Evolutionary conservation across 2,113 vertebrate genomes (phyloP), one percentile per base, ranked within the genome.

Genomic region (Leucopsar rothschildi): DNA sequence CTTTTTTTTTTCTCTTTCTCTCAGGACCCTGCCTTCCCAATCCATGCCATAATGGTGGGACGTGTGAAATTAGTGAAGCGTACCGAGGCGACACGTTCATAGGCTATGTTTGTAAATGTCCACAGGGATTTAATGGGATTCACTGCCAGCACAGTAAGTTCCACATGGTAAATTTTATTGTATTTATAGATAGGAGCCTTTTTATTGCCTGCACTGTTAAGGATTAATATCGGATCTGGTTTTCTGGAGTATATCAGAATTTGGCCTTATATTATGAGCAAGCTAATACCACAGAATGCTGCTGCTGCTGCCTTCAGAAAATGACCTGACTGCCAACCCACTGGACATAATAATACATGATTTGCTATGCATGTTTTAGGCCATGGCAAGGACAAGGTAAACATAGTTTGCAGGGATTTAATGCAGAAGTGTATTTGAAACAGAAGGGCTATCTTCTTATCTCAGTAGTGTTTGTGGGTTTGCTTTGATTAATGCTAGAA

Each of bases 81-180:
- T 99, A 99, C 96, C 97, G 99, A 82, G 99, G 99, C 0, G 99
- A 99, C 95, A 99, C 99, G 8, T 99, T 99, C 97, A 99, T 99
- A 70, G 99, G 99, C 91, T 99, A 99, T 15, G 95, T 99, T 92
- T 99, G 99, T 97, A 99, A 99, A 97, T 99, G 99, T 97, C 98
- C 98, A 29, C 95, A 93, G 40, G 99, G 99, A 93, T 99, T 99
- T 97, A 99, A 98, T 92, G 99, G 99, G 91, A 98, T 99, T 95
- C 99, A 99, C 98, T 99, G 99, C 97, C 99, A 99, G 91, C 99
- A 99, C 98, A 99, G 99, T 99, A 98, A 99, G 99, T 98, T 95
- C 73, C 60, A 72, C 39, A 25, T 49, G 49, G 39, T 90, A 92
- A 75, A 83, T 89, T 92, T 89, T 93, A 90, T 87, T 92, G 40